Percentiles rank a stretch among this genome's conserved stretches.
phyloP scores from a whole-genome alignment of 1,140 invertebrate species.

The Hermetia illucens region DNA sequence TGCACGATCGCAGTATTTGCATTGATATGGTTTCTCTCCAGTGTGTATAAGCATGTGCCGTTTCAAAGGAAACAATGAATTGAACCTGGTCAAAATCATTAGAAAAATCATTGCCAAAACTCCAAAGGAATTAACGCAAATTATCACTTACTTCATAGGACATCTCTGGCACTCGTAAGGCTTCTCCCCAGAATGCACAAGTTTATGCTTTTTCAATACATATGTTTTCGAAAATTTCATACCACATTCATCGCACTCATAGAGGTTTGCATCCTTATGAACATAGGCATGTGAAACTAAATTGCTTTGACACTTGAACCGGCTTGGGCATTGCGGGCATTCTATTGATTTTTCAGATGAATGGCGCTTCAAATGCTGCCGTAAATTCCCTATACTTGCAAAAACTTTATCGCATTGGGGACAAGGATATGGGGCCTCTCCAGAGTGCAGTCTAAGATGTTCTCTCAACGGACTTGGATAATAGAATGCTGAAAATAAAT shows the following conservation, averaged over 20 bases:
- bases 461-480: background rate
- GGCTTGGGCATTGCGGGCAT: background rate
- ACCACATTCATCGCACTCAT: slow-evolving; percentile 50
- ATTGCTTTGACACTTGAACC: no score
- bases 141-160: slow-evolving; percentile 19
- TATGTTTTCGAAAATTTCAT: slow-evolving; percentile 52
- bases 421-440: slow-evolving; percentile 51
- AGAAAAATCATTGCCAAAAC: slow-evolving; percentile 23
- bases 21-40: slow-evolving; percentile 45
- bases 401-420: slow-evolving; percentile 49
- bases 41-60: slow-evolving; percentile 40
- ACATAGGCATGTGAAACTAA: no score
- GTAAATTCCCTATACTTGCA: slow-evolving; percentile 40
- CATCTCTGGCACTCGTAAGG: slow-evolving; percentile 55
- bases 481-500: no score
- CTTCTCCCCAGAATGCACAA: slow-evolving; percentile 65
- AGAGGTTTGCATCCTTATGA: slow-evolving; percentile 60
- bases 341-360: background rate
- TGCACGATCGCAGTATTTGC: slow-evolving; percentile 36
- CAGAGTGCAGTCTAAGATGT: slow-evolving; percentile 58
- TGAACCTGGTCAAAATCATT: slow-evolving; percentile 3
- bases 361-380: no score
- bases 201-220: slow-evolving; percentile 48
- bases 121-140: slow-evolving; percentile 42
- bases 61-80: slow-evolving; percentile 2